Evolutionary conservation across 2,797 vertebrate species (phyloP), one percentile per base, ranked within the genome.

Genomic region (Gymnothorax javanicus): DNA sequence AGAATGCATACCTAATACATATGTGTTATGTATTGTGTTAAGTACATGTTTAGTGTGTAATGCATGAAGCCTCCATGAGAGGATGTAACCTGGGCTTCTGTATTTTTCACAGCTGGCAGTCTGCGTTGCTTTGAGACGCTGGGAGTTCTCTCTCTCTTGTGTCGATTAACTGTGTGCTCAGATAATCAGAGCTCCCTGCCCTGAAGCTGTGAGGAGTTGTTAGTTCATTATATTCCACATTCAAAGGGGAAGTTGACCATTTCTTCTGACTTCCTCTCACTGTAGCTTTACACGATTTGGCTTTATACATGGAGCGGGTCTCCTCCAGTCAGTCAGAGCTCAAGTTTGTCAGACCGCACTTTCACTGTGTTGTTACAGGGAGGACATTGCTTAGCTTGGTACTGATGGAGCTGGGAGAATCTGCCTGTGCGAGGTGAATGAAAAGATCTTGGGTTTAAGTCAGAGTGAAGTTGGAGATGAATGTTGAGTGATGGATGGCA

Each of bases 241-340:
- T 81, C 77, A n/a, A 56, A 81, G 77, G 77, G 77, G 77, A 81
- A 81, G 20, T 81, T 54, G 20, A 11, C 52, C 8, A 20, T 81
- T 81, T 56, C 20, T 23, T 81, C 77, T 81, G 20, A 54, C 25
- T 81, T 81, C 77, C 77, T 54, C 17, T 56, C 75, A 17, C 77
- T 81, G 77, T 8, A 54, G 52, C 9, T 20, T 54, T 52, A 13
- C 52, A 13, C 5, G 6, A 23, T n/a, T 56, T 23, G 20, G 77
- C 52, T 56, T 2, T 12, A 23, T 3, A 23, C 77, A 9, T 7
- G 13, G 50, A 81, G 77, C 50, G 3, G 52, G 52, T 23, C 20
- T 54, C 52, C 20, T 81, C 77, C 8, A 23, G 23, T 8, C 7
- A 17, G 17, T 56, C 11, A 1, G 20, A 52, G 52, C 52, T 81